Percentiles rank a stretch among this genome's conserved stretches.
phyloP scores from a whole-genome alignment of 2,797 vertebrate species.

The Cossypha caffra region DNA sequence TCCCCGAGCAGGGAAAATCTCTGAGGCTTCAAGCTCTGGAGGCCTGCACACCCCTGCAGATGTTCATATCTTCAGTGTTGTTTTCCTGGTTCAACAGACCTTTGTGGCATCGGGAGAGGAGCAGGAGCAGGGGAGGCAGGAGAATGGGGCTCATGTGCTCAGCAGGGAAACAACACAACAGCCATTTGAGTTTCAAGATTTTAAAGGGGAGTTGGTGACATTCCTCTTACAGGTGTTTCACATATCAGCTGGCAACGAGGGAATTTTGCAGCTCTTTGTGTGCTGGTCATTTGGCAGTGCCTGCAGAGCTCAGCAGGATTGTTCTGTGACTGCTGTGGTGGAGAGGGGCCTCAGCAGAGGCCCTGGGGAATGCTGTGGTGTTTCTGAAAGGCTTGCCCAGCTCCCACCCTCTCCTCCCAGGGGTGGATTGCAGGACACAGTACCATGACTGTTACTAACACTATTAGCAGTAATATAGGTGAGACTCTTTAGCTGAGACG shows the following conservation, averaged over 20 bases:
- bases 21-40: background rate
- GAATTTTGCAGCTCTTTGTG: background rate
- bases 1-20: background rate
- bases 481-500: background rate
- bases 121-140: background rate
- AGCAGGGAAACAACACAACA: background rate
- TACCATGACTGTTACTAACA: background rate
- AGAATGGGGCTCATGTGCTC: fast-evolving
- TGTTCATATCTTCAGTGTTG: fast-evolving
- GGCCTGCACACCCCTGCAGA: fast-evolving
- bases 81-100: background rate
- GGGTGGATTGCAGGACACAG: background rate
- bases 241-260: background rate
- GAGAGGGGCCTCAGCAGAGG: background rate
- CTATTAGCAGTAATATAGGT: background rate
- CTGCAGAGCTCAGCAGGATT: background rate
- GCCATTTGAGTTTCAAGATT: background rate
- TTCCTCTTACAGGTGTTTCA: background rate
- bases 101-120: background rate
- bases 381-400: background rate
- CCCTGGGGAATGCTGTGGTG: fast-evolving
- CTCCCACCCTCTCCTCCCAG: background rate
- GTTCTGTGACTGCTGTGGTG: background rate
- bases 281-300: background rate
- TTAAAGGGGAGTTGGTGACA: background rate